Evolutionary conservation across 1,140 invertebrate species (phyloP).

Genomic region (Matsumurasca onukii): DNA sequence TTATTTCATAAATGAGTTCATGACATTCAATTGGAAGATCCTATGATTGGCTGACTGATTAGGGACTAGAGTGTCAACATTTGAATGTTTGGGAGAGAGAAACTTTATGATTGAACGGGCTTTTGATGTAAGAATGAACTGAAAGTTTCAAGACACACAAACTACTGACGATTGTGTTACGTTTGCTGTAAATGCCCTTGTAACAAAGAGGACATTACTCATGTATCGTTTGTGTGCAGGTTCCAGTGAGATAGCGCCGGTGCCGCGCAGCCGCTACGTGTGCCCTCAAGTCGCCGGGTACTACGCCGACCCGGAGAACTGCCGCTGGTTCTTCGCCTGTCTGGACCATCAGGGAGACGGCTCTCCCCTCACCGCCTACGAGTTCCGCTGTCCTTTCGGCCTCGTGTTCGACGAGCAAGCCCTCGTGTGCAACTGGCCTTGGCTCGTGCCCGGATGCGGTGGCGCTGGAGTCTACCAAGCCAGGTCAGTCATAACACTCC

Average conservation of each 20-base stretch:
- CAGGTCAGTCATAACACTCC: slow-evolving; percentile 4
- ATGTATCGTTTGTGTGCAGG: slow-evolving; percentile 47
- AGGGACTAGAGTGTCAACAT: no score
- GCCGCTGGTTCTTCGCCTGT: slow-evolving; percentile 84
- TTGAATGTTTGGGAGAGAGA: no score
- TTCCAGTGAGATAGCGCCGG: slow-evolving; percentile 72
- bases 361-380: slow-evolving; percentile 64
- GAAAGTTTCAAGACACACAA: no score
- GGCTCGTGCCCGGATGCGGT: slow-evolving; percentile 52
- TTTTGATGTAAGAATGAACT: no score
- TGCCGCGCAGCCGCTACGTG: slow-evolving; percentile 61
- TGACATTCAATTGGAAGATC: no score
- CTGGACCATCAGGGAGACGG: slow-evolving; percentile 67
- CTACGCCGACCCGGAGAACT: slow-evolving; percentile 80
- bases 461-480: slow-evolving; percentile 34
- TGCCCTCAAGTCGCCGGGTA: slow-evolving; percentile 63
- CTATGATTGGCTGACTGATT: no score
- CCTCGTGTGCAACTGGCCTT: slow-evolving; percentile 79
- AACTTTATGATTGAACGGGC: no score
- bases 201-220: no score
- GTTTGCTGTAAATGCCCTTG: no score
- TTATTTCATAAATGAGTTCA: no score
- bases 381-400: slow-evolving; percentile 81
- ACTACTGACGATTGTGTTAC: no score
- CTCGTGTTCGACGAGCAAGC: slow-evolving; percentile 74